Evolutionary conservation across 2,113 vertebrate genomes (phyloP), one percentile per base, ranked within the genome.

Genomic region (Brachirus orientalis): DNA sequence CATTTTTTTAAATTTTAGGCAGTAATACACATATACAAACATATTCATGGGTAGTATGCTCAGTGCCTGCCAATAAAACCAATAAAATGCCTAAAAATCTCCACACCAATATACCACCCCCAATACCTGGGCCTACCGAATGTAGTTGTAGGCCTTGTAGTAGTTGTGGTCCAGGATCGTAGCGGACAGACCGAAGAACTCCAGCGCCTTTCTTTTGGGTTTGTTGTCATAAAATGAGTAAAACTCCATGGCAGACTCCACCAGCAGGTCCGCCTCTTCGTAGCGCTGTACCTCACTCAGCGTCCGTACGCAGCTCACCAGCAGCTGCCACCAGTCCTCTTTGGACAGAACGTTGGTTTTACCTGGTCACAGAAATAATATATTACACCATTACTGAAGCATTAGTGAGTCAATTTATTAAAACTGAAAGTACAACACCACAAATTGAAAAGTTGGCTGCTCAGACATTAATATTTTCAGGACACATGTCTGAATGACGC

Each of bases 311-410:
- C 95, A 95, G 88, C 94, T 95, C 73, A 96, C 79, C 19, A 99
- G 90, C 66, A 99, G 94, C 86, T 94, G 95, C 98, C 98, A 99
- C 98, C 98, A 99, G 89, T 98, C 97, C 14, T 99, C 97, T 77
- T 93, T 96, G 4, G 95, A 95, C 81, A 99, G 83, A 12, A 99
- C 95, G 0, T 94, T 98, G 0, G 96, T 97, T 83, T 94, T 94
- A 38, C 94, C 94, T 93, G 67, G 7, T 11, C 40, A 9, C 12
- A 43, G 40, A 43, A 14, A 43, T 12, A 14, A 14, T 3, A 22
- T 1, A 40, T n/a, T 7, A 14, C 0, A 6, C 9, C 43, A 19
- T 53, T 10, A 10, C n/a, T 8, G 17, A 3, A 46, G n/a, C n/a
- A 18, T 17, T 17, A 46, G 43, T 8, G 43, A 1, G 7, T 44